These are phyloP conservation scores for Callosobruchus maculatus DNA, from an alignment of 2,888 invertebrate genomes.

Conservation along the genomic window DNA sequence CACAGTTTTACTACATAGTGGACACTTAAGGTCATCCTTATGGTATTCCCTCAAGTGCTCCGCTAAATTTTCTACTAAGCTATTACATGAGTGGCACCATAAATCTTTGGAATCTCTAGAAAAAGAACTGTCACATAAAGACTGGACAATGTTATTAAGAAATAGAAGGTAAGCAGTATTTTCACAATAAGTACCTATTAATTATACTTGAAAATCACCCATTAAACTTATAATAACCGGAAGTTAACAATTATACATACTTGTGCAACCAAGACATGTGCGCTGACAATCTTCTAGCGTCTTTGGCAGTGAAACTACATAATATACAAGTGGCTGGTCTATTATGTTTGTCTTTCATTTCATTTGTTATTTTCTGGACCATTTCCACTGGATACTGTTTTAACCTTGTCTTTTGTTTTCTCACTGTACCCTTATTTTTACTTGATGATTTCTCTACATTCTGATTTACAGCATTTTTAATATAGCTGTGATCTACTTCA, in stretches of 20 bases:
- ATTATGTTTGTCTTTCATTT: conserved; percentile 23
- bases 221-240: neutral
- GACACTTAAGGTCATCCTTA: conserved; percentile 31
- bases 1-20: conserved; percentile 35
- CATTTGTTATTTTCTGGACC: conserved; percentile 31
- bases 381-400: conserved; percentile 26
- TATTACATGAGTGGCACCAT: conserved; percentile 39
- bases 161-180: no score
- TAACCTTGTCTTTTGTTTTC: conserved; percentile 9
- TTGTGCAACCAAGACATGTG: conserved; percentile 39
- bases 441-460: no score
- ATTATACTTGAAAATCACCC: no score
- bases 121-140: no score
- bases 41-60: conserved; percentile 27
- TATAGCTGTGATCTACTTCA: no score
- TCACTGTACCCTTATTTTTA: neutral
- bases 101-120: conserved; percentile 33
- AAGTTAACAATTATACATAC: conserved; percentile 29
- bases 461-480: no score
- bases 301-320: conserved; percentile 32
- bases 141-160: no score
- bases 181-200: no score
- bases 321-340: conserved; percentile 30
- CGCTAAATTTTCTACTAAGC: conserved; percentile 27
- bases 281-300: conserved; percentile 32